Evolutionary conservation across 2,113 vertebrate species (phyloP), one percentile per base, ranked within the genome.

Genomic region (Anguilla japonica): DNA sequence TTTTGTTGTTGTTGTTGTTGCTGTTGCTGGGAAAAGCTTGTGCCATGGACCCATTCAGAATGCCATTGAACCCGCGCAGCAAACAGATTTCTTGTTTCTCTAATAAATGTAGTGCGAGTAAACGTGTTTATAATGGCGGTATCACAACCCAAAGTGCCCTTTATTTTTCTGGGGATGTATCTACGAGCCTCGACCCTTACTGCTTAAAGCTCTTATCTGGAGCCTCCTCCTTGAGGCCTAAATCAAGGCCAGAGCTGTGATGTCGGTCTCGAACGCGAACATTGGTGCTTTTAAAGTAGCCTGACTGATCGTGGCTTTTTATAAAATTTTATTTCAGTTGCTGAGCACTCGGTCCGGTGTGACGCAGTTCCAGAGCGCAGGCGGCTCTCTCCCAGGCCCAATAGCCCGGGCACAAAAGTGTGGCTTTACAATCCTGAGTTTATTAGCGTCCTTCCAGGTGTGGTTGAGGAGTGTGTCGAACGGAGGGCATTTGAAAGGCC

Each of bases 1-100:
- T 83, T 86, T 83, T 87, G 79, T 43, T 41, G 83, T 86, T 86
- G 57, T 34, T 8, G 84, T 22, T 22, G 79, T 43, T 41, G 83
- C 83, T 86, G 57, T 34, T 8, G 84, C 5, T 22, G 2, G 22
- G 3, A 26, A 39, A 81, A 41, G 43, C 41, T 34, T 34, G 71
- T 53, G 22, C 34, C 34, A 34, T 34, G 34, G 34, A 13, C 57
- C n/a, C 8, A 20, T 78, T 84, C 41, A 29, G n/a, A 26, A 78
- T 29, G 41, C 40, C 14, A 50, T 20, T 14, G n/a, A 7, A 13
- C n/a, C 71, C 71, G 34, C 5, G 11, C 26, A 75, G 71, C 8
- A 75, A 75, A 75, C 71, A 29, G n/a, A 22, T 67, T 75, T 6
- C 71, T 75, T n/a, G 5, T 13, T 29, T 75, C 34, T 75, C n/a